Percentiles rank a stretch among this genome's conserved stretches.
phyloP scores from a whole-genome alignment of 2,797 vertebrate genomes.

The Oreochromis grahami region DNA sequence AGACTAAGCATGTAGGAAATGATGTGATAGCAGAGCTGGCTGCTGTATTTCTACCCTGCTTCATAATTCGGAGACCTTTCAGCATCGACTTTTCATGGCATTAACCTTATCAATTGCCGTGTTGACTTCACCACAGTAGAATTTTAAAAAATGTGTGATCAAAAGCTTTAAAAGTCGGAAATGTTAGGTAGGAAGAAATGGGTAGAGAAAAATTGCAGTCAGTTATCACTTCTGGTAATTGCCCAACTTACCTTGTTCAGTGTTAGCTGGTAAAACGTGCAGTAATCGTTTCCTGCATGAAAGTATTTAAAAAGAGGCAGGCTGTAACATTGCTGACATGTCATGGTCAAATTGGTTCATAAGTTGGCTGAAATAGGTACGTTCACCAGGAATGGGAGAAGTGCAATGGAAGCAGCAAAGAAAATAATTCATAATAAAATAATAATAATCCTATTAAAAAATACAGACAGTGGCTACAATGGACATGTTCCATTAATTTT shows the following conservation, averaged over 20 bases:
- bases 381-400: too few relatives aligned
- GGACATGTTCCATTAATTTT: too few relatives aligned
- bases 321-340: not conserved
- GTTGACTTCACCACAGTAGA: too few relatives aligned
- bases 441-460: too few relatives aligned
- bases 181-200: not conserved
- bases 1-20: not conserved
- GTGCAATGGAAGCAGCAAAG: too few relatives aligned
- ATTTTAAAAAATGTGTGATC: not conserved
- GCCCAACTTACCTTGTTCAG: too few relatives aligned
- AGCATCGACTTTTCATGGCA: not conserved
- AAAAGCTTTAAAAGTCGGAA: not conserved
- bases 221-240: not conserved
- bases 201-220: not conserved
- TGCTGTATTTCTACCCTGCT: not conserved
- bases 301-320: not conserved
- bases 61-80: too few relatives aligned
- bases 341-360: too few relatives aligned
- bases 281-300: not conserved
- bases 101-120: not conserved
- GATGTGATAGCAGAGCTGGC: not conserved
- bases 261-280: too few relatives aligned
- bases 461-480: too few relatives aligned
- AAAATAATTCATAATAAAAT: too few relatives aligned
- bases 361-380: too few relatives aligned